A percentile compares a stretch with the other conserved stretches of the same genome.
phyloP scores from a whole-genome alignment of 2,113 vertebrate species.

The Bubo blakistoni region DNA sequence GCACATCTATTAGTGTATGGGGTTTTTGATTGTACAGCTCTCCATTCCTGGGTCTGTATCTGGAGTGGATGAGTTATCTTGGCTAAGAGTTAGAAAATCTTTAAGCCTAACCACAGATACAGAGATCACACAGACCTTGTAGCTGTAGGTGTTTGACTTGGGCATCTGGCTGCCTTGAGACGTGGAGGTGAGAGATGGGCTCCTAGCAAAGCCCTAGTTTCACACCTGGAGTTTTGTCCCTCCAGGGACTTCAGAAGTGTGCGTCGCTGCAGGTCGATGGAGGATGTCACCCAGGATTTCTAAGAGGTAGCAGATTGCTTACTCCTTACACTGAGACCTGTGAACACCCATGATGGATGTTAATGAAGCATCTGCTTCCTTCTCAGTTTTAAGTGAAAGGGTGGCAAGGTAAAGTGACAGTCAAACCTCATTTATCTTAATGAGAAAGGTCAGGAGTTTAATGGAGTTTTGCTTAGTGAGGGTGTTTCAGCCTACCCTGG shows the following conservation, averaged over 20 bases:
- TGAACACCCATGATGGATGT: constrained; percentile 24
- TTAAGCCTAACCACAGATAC: neutral
- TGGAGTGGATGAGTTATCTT: neutral
- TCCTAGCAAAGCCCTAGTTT: neutral
- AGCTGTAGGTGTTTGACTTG: neutral
- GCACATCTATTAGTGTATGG: rapidly evolving
- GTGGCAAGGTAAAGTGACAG: constrained; percentile 47
- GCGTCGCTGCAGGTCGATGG: rapidly evolving
- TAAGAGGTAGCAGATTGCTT: constrained; percentile 10
- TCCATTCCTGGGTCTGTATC: neutral
- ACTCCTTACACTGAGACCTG: constrained; percentile 1
- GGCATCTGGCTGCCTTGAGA: neutral
- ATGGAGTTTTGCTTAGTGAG: neutral
- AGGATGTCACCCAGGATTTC: neutral
- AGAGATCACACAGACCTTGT: neutral
- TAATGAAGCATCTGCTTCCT: constrained; percentile 56
- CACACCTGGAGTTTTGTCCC: neutral
- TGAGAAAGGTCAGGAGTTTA: constrained; percentile 27
- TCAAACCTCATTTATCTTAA: constrained; percentile 46
- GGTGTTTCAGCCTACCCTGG: neutral
- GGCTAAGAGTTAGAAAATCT: neutral
- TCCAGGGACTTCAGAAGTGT: neutral
- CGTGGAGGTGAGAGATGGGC: neutral
- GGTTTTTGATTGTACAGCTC: neutral
- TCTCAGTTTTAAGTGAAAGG: constrained; percentile 25